Evolutionary conservation across 2,797 vertebrate genomes (phyloP).

Genomic region (Ptychobarbus kaznakovi): DNA sequence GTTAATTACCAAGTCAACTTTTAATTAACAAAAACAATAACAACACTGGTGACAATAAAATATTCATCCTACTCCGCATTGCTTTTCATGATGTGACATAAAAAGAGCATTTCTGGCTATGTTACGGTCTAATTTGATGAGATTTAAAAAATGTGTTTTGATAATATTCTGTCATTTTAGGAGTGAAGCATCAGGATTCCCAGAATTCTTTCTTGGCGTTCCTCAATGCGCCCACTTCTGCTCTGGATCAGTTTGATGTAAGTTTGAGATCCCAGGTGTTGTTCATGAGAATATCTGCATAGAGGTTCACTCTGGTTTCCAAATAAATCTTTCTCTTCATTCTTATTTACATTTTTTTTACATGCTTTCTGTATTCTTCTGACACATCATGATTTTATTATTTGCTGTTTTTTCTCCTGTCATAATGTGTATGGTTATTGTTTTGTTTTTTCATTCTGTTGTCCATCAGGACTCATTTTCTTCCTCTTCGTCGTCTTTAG

Average conservation of each 20-base stretch:
- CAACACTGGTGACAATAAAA: constrained; percentile 4
- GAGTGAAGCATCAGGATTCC: constrained; percentile 98
- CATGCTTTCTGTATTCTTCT: neutral
- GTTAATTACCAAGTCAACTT: neutral
- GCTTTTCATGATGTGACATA: constrained; percentile 41
- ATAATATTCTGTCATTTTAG: constrained; percentile 69
- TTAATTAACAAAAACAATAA: neutral
- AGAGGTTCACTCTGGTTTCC: neutral
- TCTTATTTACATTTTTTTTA: neutral
- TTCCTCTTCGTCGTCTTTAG: constrained; percentile 95
- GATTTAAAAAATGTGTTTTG: neutral
- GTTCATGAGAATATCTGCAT: neutral
- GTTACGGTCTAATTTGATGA: neutral
- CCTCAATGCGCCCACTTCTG: constrained; percentile 94
- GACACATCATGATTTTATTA: constrained; percentile 42
- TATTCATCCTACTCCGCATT: constrained; percentile 58
- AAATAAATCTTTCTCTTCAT: neutral
- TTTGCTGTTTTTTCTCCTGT: constrained; percentile 51
- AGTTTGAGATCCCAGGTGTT: constrained; percentile 70
- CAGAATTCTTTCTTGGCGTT: constrained; percentile 99
- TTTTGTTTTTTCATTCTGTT: constrained; percentile 78
- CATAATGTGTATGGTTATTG: constrained; percentile 64
- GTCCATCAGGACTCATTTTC: constrained; percentile 94
- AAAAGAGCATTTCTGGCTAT: neutral
- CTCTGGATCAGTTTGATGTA: constrained; percentile 96